Evolutionary conservation across 2,797 vertebrate genomes (phyloP).

Genomic region (Sarcoramphus papa): DNA sequence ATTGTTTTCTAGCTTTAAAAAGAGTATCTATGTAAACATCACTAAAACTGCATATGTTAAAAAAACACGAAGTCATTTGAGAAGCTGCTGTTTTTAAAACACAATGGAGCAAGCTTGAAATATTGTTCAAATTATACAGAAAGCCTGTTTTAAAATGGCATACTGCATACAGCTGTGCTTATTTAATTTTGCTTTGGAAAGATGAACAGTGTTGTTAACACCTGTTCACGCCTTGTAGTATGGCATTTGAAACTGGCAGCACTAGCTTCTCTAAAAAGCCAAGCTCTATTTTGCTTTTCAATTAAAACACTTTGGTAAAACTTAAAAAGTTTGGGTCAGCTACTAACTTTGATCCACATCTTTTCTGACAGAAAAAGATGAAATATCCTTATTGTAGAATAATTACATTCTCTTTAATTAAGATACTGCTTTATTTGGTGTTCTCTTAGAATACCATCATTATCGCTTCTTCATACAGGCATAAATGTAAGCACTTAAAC

Average conservation of each 20-base stretch:
- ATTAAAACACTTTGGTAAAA: neutral
- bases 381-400: neutral
- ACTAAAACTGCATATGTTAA: neutral
- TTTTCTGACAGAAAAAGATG: neutral
- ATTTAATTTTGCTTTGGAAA: constrained; percentile 22
- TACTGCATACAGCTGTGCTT: neutral
- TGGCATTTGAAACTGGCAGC: constrained; percentile 38
- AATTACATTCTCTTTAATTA: neutral
- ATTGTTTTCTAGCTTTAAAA: neutral
- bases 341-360: neutral
- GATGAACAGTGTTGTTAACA: constrained; percentile 29
- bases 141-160: neutral
- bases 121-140: neutral
- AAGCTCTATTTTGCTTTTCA: neutral
- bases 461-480: neutral
- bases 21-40: neutral
- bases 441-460: neutral
- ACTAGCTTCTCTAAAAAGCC: neutral
- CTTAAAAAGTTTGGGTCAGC: neutral
- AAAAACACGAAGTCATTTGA: neutral
- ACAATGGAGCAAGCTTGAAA: neutral
- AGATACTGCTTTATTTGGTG: neutral
- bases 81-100: neutral
- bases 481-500: neutral
- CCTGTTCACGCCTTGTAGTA: constrained; percentile 22